Conservation (phyloP, 2,113 vertebrate species). For the Scomber colias region DNA sequence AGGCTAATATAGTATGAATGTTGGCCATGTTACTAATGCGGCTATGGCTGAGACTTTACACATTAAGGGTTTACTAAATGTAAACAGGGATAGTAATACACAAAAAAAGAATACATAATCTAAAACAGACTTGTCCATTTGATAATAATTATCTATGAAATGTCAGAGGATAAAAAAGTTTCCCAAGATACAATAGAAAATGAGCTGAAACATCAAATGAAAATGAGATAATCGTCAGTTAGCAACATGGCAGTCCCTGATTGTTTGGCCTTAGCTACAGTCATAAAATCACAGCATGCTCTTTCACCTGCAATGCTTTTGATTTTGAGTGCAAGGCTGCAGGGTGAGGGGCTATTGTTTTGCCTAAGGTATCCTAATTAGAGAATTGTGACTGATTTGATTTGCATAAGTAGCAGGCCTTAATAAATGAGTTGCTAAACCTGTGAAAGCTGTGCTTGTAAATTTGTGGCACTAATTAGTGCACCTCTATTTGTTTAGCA, state of each 20-base stretch:
- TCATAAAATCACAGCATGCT: slow-evolving; percentile 16
- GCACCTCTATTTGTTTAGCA: not conserved
- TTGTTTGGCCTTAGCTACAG: not conserved
- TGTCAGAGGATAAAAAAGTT: not conserved
- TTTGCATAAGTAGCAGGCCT: slow-evolving; percentile 44
- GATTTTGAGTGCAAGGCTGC: slow-evolving; percentile 22
- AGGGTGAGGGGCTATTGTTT: slow-evolving; percentile 28
- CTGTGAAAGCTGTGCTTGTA: slow-evolving; percentile 17
- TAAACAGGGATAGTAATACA: not conserved
- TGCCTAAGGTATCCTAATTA: slow-evolving; percentile 50
- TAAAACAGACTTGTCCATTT: not conserved
- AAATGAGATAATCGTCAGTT: slow-evolving; percentile 15
- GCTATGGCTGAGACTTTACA: not conserved
- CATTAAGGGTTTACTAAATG: not conserved
- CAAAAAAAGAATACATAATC: not conserved
- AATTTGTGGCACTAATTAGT: slow-evolving; percentile 35
- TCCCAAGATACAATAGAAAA: not conserved
- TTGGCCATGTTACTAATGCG: not conserved
- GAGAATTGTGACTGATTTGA: slow-evolving; percentile 37
- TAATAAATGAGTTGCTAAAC: slow-evolving; percentile 42
- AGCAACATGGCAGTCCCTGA: slow-evolving; percentile 1
- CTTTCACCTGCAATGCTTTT: slow-evolving; percentile 12
- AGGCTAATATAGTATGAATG: not conserved
- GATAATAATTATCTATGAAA: not conserved
- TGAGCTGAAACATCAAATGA: slow-evolving; percentile 1